Conservation (phyloP, 2,888 invertebrate genomes). For the Agrilus cyanescens region DNA sequence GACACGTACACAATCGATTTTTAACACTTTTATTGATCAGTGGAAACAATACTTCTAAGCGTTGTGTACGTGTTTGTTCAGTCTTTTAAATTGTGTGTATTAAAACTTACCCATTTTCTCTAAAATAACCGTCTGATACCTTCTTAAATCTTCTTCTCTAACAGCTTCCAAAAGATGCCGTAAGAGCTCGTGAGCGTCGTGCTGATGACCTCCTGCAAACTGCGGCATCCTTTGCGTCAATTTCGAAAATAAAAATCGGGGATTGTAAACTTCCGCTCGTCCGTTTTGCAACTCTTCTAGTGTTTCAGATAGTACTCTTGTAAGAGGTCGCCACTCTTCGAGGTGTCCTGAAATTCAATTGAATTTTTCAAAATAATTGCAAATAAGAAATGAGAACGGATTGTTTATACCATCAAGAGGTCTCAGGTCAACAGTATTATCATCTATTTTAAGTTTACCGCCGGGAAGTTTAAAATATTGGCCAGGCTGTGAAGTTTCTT, state of each 20-base stretch:
- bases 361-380: too few species aligned
- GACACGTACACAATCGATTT: too few species aligned
- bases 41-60: too few species aligned
- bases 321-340: constrained; percentile 57
- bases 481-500: constrained; percentile 55
- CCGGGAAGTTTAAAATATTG: constrained; percentile 63
- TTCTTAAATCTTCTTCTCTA: constrained; percentile 59
- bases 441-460: constrained; percentile 46
- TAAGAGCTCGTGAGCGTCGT: constrained; percentile 92
- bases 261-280: constrained; percentile 50
- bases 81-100: neutral
- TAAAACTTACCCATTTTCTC: constrained; percentile 49
- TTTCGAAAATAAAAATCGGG: constrained; percentile 50
- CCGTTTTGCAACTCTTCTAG: constrained; percentile 56
- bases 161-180: constrained; percentile 83
- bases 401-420: constrained; percentile 18
- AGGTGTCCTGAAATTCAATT: constrained; percentile 24
- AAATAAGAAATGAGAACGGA: too few species aligned
- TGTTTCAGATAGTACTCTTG: constrained; percentile 55
- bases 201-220: constrained; percentile 90
- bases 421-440: constrained; percentile 16
- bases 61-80: too few species aligned
- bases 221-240: constrained; percentile 62
- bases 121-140: constrained; percentile 74
- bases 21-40: too few species aligned